These are phyloP conservation scores for Brachionus manjavacas DNA, from an alignment of 1,140 invertebrate genomes.

Conservation along the genomic window DNA sequence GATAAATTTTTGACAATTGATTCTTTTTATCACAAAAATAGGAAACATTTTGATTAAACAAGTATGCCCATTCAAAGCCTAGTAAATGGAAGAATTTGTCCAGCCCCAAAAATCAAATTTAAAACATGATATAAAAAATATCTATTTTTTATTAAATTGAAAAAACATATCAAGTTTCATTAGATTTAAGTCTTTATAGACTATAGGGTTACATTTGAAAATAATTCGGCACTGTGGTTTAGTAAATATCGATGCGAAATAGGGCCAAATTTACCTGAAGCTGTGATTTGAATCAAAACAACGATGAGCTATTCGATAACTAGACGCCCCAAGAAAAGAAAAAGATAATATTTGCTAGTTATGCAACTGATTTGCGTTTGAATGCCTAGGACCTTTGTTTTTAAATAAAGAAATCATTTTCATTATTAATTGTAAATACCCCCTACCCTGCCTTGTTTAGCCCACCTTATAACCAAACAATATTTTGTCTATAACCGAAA, in stretches of 20 bases:
- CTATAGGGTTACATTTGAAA: neutral
- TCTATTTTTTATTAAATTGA: neutral
- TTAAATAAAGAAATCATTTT: neutral
- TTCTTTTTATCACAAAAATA: too few relatives aligned
- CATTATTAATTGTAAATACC: neutral
- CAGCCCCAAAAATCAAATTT: neutral
- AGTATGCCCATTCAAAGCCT: too few relatives aligned
- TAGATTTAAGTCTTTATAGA: neutral
- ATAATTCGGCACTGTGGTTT: neutral
- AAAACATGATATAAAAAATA: neutral
- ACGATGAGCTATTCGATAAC: neutral
- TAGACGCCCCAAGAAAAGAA: neutral
- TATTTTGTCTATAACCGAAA: conserved; percentile 17
- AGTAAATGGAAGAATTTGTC: too few relatives aligned
- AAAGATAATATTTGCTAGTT: neutral
- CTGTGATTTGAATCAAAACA: neutral
- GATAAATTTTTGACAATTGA: too few relatives aligned
- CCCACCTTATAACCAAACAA: neutral
- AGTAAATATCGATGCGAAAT: neutral
- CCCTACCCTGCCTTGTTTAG: neutral
- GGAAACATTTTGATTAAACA: too few relatives aligned
- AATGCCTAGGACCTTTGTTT: neutral
- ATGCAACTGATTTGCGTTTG: neutral
- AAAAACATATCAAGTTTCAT: neutral
- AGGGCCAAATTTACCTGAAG: neutral